These are phyloP conservation scores for Coreius guichenoti DNA, from an alignment of 2,797 vertebrate genomes.

Conservation along the genomic window DNA sequence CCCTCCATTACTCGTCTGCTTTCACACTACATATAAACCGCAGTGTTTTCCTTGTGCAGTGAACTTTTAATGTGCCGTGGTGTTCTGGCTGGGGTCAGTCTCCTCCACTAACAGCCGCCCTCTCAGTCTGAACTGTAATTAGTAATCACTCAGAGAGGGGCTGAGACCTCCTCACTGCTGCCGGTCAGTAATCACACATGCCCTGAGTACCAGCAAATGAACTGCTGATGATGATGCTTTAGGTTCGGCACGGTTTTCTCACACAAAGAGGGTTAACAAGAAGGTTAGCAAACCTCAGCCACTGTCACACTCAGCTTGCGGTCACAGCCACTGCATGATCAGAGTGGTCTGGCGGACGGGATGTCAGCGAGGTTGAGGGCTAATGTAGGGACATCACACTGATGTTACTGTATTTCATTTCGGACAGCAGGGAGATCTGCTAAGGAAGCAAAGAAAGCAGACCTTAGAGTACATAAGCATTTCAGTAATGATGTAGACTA, in stretches of 20 bases:
- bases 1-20: not conserved
- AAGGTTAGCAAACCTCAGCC: conserved; percentile 69
- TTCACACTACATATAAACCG: not conserved
- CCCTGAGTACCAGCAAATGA: conserved; percentile 60
- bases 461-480: not conserved
- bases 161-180: conserved; percentile 65
- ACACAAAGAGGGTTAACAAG: conserved; percentile 78
- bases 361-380: conserved; percentile 46
- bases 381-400: conserved; percentile 32
- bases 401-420: conserved; percentile 44
- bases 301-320: conserved; percentile 9
- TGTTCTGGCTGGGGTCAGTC: conserved; percentile 13
- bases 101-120: conserved; percentile 33
- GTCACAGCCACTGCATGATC: conserved; percentile 34
- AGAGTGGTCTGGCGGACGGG: conserved; percentile 15
- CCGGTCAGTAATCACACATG: conserved; percentile 66
- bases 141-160: conserved; percentile 77
- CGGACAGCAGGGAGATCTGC: conserved; percentile 63
- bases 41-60: conserved; percentile 10
- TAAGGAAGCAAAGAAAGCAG: conserved; percentile 31
- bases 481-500: not conserved
- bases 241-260: conserved; percentile 71
- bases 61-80: not conserved
- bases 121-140: conserved; percentile 74
- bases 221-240: conserved; percentile 70